Evolutionary conservation across 2,888 invertebrate genomes (phyloP).

Genomic region (Rotaria sp.): DNA sequence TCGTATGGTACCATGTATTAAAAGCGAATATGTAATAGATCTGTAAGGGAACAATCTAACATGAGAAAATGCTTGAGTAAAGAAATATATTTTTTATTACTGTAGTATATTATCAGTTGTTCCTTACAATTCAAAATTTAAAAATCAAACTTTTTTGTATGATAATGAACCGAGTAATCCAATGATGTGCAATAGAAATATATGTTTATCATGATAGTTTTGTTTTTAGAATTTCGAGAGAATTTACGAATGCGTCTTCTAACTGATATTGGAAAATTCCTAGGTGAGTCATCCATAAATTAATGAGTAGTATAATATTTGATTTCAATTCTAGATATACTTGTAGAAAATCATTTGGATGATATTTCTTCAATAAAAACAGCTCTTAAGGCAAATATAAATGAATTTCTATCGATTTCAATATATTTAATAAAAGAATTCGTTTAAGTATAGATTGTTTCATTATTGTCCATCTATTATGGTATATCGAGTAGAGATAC

Average conservation of each 20-base stretch:
- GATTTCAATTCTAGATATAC: neutral
- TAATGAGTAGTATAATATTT: too few relatives aligned
- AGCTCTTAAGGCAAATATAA: neutral
- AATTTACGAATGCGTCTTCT: neutral
- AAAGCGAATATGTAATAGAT: neutral
- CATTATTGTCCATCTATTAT: too few relatives aligned
- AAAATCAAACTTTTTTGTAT: neutral
- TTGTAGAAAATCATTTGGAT: neutral
- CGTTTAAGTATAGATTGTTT: too few relatives aligned
- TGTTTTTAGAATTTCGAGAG: neutral
- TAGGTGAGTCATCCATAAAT: neutral
- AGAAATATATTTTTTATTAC: too few relatives aligned
- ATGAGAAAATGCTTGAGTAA: too few relatives aligned
- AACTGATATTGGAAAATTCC: constrained; percentile 8
- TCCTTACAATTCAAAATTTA: neutral
- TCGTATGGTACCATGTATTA: neutral
- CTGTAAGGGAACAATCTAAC: neutral
- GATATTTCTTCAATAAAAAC: neutral
- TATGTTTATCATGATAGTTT: neutral
- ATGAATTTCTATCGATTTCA: neutral
- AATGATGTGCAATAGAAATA: neutral
- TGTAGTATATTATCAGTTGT: too few relatives aligned
- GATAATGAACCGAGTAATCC: too few relatives aligned
- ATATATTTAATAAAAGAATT: too few relatives aligned
- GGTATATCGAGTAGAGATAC: too few relatives aligned